phyloP scores from a whole-genome alignment of 2,888 invertebrate genomes.

The Drosophila meridionalis region DNA sequence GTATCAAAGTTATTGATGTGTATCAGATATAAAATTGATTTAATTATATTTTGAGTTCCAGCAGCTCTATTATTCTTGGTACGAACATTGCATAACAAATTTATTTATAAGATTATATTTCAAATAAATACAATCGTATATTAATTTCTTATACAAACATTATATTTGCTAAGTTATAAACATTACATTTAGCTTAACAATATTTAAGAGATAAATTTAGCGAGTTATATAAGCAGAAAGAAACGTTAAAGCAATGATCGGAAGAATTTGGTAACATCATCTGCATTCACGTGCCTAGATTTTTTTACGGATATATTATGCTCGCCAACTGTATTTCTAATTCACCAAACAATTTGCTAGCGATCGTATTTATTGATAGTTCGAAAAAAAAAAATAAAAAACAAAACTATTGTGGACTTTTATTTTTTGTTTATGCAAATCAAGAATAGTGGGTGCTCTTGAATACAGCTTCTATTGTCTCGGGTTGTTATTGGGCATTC shows the following conservation, averaged over 20 bases:
- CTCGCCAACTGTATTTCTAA: background rate
- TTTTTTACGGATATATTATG: slow-evolving; percentile 2
- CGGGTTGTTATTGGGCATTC: slow-evolving; percentile 59
- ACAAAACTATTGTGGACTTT: slow-evolving; percentile 28
- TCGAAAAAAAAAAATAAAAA: slow-evolving; percentile 34
- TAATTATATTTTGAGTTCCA: too few relatives aligned
- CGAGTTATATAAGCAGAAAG: background rate
- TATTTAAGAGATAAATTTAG: background rate
- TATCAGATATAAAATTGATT: too few relatives aligned
- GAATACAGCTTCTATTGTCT: slow-evolving; percentile 62
- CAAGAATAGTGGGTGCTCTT: slow-evolving; percentile 76
- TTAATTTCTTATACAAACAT: background rate
- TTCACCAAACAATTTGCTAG: slow-evolving; percentile 17
- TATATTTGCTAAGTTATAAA: background rate
- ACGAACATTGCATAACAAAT: too few relatives aligned
- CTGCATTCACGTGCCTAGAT: slow-evolving; percentile 4
- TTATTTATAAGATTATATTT: too few relatives aligned
- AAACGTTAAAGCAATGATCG: background rate
- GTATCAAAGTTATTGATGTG: too few relatives aligned
- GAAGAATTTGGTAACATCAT: background rate
- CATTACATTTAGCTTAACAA: background rate
- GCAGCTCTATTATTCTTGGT: too few relatives aligned
- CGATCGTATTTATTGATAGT: slow-evolving; percentile 46
- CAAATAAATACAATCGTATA: too few relatives aligned
- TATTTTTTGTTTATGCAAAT: slow-evolving; percentile 66